Base-by-base conservation (phyloP, 2,113 vertebrate genomes). In the Bos javanicus region DNA sequence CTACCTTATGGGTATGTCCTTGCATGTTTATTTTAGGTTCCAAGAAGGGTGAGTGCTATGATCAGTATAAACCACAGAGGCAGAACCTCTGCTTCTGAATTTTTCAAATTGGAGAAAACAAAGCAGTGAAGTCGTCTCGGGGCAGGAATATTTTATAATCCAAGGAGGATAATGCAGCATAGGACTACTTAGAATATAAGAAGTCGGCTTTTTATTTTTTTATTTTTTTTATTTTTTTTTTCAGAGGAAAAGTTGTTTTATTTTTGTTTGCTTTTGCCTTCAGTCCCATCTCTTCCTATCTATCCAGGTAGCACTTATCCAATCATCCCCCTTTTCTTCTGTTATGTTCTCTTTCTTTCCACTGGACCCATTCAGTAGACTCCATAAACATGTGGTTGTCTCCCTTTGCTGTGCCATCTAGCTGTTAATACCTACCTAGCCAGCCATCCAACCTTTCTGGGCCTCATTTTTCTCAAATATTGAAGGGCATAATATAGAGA, bases 191-290 rank as follows among this genome's bases (percentile, higher is more conserved):
- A 36, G 36, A 36, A 36, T 36, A 36, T 36, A 36, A 36, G 36
- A 36, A 36, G 36, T 36, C 2, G 36, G 36, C 36, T 36, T 36
- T 36, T 36, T 36, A 36, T n/a, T n/a, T n/a, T n/a, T n/a, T n/a
- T n/a, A n/a, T n/a, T n/a, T n/a, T n/a, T n/a, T n/a, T n/a, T n/a
- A n/a, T n/a, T n/a, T n/a, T n/a, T n/a, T n/a, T n/a, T n/a, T 28
- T 74, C 54, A 89, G 67, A 64, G 67, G 84, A 92, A 92, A 96
- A 91, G 50, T 50, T 57, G 13, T 64, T 54, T 90, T 91, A 48
- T 87, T 95, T 95, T 93, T 96, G 26, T 94, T 50, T 94, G 54
- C 36, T 87, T 87, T 50, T 87, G n/a, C 14, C 25, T 95, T 94
- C n/a, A 87, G 76, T 87, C 46, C 46, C 50, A 12, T 90, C 48